A percentile compares a stretch with the other conserved stretches of the same genome.
Conservation (phyloP, 2,888 invertebrate genomes). For the Strigamia maritima region DNA sequence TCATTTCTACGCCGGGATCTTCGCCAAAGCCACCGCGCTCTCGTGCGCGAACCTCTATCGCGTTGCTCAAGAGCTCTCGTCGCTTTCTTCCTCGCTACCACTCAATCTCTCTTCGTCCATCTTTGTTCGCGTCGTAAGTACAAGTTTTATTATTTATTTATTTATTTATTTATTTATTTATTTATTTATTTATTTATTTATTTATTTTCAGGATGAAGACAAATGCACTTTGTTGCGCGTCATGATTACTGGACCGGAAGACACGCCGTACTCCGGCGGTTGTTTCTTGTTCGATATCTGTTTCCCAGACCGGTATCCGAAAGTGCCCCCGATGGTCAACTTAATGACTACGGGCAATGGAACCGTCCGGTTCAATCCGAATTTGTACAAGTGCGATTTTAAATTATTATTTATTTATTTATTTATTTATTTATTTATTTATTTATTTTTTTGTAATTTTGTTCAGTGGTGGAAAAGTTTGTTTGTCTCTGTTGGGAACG, state of each 20-base stretch:
- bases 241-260: constrained; percentile 45
- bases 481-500: constrained; percentile 38
- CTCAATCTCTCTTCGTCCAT: constrained; percentile 37
- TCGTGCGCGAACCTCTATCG: neutral
- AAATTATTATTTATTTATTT: neutral
- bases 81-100: constrained; percentile 5
- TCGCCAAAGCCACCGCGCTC: neutral
- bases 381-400: constrained; percentile 45
- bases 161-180: too few species aligned
- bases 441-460: neutral
- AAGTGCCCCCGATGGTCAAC: constrained; percentile 44
- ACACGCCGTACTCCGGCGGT: constrained; percentile 46
- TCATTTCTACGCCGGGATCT: neutral
- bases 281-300: constrained; percentile 46
- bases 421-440: too few species aligned
- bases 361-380: constrained; percentile 46
- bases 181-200: too few species aligned
- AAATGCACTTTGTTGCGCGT: constrained; percentile 13
- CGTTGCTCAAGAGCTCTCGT: constrained; percentile 32
- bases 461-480: constrained; percentile 36
- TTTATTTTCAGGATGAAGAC: constrained; percentile 26
- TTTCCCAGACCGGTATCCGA: constrained; percentile 45
- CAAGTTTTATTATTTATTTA: too few species aligned
- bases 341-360: constrained; percentile 44
- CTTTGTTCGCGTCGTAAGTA: constrained; percentile 30